phyloP scores from a whole-genome alignment of 2,113 vertebrate species.

The Fukomys damarensis region DNA sequence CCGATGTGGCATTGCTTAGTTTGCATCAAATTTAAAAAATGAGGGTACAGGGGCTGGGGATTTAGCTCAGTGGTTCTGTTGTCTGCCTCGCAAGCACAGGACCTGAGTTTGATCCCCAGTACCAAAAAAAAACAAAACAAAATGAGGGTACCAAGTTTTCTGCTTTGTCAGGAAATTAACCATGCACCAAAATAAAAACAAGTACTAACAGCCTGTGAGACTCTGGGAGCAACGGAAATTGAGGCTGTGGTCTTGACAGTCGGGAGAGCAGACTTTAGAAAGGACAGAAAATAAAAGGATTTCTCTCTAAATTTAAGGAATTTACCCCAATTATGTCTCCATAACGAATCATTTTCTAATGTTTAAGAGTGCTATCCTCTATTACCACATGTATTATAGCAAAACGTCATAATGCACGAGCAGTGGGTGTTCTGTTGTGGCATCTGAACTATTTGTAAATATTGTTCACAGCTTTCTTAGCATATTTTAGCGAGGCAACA shows the following conservation, averaged over 20 bases:
- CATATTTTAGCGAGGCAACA: conserved; percentile 84
- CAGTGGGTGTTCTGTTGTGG: conserved; percentile 88
- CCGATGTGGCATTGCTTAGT: conserved; percentile 40
- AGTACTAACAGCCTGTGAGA: conserved; percentile 54
- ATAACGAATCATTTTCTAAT: conserved; percentile 78
- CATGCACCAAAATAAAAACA: conserved; percentile 64
- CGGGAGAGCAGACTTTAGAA: conserved; percentile 71
- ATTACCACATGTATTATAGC: conserved; percentile 81
- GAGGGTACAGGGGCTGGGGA: too few relatives aligned
- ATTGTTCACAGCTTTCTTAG: conserved; percentile 87
- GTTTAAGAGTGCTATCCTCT: conserved; percentile 83
- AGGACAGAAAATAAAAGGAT: neutral
- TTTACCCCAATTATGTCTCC: conserved; percentile 75
- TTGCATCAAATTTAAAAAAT: conserved; percentile 1
- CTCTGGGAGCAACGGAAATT: conserved; percentile 53
- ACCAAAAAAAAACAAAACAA: too few relatives aligned
- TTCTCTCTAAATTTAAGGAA: conserved; percentile 81
- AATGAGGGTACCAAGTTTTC: conserved; percentile 71
- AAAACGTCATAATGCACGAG: conserved; percentile 79
- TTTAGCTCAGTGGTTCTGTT: too few relatives aligned
- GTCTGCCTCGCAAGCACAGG: too few relatives aligned
- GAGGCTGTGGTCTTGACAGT: conserved; percentile 77
- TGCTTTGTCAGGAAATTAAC: conserved; percentile 75
- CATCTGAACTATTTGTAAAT: conserved; percentile 89
- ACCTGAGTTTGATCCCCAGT: too few relatives aligned